Percentiles rank a stretch among this genome's conserved stretches.
Evolutionary conservation across 2,888 invertebrate species (phyloP).

Genomic region (Iphiclides podalirius): DNA sequence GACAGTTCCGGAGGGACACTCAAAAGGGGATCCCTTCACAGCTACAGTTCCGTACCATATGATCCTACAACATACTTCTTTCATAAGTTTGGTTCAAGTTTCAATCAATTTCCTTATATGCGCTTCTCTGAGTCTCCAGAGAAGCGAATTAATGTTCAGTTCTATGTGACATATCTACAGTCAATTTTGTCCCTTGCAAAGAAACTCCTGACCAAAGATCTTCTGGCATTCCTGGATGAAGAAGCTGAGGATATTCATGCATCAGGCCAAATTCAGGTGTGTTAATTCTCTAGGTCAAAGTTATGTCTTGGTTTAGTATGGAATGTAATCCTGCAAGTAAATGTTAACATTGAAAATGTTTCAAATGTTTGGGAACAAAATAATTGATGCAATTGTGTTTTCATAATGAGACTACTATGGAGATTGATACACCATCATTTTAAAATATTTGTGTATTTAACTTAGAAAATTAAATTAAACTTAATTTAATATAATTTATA

Average conservation of each 20-base stretch:
- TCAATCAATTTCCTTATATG: constrained; percentile 93
- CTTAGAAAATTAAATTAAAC: too few relatives aligned
- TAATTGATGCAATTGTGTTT: too few relatives aligned
- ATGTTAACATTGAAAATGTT: too few relatives aligned
- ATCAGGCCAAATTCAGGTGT: constrained; percentile 82
- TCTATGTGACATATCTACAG: constrained; percentile 89
- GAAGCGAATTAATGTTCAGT: constrained; percentile 83
- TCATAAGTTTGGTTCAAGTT: constrained; percentile 94
- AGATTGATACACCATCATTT: too few relatives aligned
- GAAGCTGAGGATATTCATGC: constrained; percentile 90
- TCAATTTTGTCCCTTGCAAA: constrained; percentile 90
- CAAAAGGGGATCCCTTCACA: constrained; percentile 71
- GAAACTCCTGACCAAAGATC: constrained; percentile 91
- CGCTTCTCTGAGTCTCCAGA: constrained; percentile 86
- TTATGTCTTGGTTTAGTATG: too few relatives aligned
- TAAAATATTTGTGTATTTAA: too few relatives aligned
- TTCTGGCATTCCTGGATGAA: constrained; percentile 89
- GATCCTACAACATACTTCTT: constrained; percentile 94
- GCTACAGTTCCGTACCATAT: constrained; percentile 85
- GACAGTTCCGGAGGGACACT: constrained; percentile 57
- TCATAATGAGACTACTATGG: too few relatives aligned
- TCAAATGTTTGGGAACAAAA: too few relatives aligned
- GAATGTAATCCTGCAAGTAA: too few relatives aligned
- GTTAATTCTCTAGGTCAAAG: too few relatives aligned
- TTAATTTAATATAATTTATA: too few relatives aligned